These are phyloP conservation scores for Alloscopus bannaensis DNA, from an alignment of 2,888 invertebrate species.

Conservation along the genomic window DNA sequence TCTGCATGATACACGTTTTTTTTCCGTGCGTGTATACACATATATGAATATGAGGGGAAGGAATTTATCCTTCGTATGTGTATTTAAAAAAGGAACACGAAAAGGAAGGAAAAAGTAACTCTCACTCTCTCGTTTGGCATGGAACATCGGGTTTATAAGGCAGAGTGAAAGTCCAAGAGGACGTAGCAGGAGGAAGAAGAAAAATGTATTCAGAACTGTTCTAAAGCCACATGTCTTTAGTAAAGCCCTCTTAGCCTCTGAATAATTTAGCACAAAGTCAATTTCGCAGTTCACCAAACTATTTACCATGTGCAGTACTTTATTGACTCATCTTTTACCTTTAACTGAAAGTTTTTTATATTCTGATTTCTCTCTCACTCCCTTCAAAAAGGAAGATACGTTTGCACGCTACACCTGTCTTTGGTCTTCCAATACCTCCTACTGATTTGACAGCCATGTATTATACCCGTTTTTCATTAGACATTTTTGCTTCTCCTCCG, in stretches of 20 bases:
- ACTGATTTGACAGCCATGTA: slow-evolving; percentile 53
- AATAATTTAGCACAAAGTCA: slow-evolving; percentile 73
- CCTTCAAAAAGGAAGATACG: too few relatives aligned
- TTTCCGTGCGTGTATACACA: too few relatives aligned
- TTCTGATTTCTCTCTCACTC: slow-evolving; percentile 48
- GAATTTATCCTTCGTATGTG: too few relatives aligned
- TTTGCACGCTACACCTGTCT: slow-evolving; percentile 52
- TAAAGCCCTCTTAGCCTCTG: slow-evolving; percentile 66
- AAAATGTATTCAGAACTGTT: slow-evolving; percentile 57
- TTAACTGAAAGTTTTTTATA: slow-evolving; percentile 60
- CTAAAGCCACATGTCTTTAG: slow-evolving; percentile 64
- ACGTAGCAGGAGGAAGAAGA: slow-evolving; percentile 31
- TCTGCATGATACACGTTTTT: too few relatives aligned
- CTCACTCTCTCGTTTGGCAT: too few relatives aligned
- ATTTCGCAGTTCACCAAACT: slow-evolving; percentile 73
- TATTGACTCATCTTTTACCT: slow-evolving; percentile 69
- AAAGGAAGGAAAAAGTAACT: too few relatives aligned
- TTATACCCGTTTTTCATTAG: slow-evolving; percentile 28
- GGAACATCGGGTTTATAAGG: too few relatives aligned
- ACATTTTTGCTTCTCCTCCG: too few relatives aligned
- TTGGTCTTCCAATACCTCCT: too few relatives aligned
- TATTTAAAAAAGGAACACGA: too few relatives aligned
- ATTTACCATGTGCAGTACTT: slow-evolving; percentile 71
- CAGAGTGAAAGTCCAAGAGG: too few relatives aligned
- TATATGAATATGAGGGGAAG: too few relatives aligned